A percentile compares a stretch with the other conserved stretches of the same genome.
Evolutionary conservation across 2,888 invertebrate species (phyloP).

Genomic region (Agonopterix alstromeriana): DNA sequence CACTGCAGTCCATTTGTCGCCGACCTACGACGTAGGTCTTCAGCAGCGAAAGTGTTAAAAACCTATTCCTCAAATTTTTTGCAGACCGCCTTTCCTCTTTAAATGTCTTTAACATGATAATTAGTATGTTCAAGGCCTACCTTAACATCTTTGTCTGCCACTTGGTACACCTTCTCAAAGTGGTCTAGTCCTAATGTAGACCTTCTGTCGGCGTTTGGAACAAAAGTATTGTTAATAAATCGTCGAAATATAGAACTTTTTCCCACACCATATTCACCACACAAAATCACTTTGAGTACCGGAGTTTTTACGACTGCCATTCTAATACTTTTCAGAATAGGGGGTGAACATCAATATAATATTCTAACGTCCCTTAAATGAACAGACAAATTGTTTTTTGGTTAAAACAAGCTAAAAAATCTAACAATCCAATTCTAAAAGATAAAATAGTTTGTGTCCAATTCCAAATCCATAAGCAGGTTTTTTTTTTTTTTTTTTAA

Average conservation of each 20-base stretch:
- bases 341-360: neutral
- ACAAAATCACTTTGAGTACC: slow-evolving; percentile 93
- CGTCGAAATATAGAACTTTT: slow-evolving; percentile 95
- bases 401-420: too few relatives aligned
- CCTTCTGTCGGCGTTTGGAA: slow-evolving; percentile 87
- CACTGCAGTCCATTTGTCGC: too few relatives aligned
- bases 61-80: too few relatives aligned
- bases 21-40: too few relatives aligned
- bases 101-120: too few relatives aligned
- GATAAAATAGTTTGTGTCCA: too few relatives aligned
- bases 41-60: too few relatives aligned
- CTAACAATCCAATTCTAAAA: too few relatives aligned
- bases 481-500: too few relatives aligned
- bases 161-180: slow-evolving; percentile 86
- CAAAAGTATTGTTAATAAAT: slow-evolving; percentile 92
- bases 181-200: slow-evolving; percentile 95
- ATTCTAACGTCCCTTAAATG: neutral
- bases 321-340: slow-evolving; percentile 5
- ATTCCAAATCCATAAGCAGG: too few relatives aligned
- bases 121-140: slow-evolving; percentile 51
- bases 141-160: slow-evolving; percentile 86
- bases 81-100: too few relatives aligned
- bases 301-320: slow-evolving; percentile 91
- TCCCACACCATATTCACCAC: slow-evolving; percentile 97
- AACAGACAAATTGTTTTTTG: neutral